Base-by-base conservation (phyloP, 2,113 vertebrate species). In the Gadus chalcogrammus region DNA sequence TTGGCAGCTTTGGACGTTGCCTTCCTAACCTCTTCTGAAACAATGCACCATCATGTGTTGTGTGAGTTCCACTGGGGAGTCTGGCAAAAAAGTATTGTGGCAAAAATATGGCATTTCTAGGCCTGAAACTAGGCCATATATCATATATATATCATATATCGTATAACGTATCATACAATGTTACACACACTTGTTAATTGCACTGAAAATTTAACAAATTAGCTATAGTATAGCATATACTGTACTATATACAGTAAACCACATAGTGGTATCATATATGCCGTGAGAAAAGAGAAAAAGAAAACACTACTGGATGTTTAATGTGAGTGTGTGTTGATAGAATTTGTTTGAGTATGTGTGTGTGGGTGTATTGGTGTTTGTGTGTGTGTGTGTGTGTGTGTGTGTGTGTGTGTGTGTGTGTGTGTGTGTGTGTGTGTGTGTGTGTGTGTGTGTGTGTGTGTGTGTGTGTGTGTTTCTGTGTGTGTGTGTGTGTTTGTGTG, bases 41-140 rank as follows among this genome's bases (percentile, higher is more conserved):
- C 81, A 81, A 86, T 85, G 76, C 61, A 78, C 76, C 81, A 75
- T 81, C 84, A 84, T 85, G 79, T 77, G 76, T 80, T 35, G 6
- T 35, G 76, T 73, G 79, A 87, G 74, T 79, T 85, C 61, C 70
- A 82, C 31, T 35, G 31, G 31, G 6, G 31, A 35, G 31, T 35
- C 79, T 79, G 67, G 62, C 68, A 81, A 75, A 81, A 75, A 78
- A 61, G 22, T 64, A n/a, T 72, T 8, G 18, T 48, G 16, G 27
- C 74, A 73, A 24, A 24, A 24, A 70, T 61, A 5, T 20, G 8
- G 48, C 71, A 66, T 59, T 68, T 69, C 4, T 35, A 35, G 31
- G 31, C 31, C 74, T 58, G 74, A 79, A 76, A 75, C 68, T 73
- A 20, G 15, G 5, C 76, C n/a, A 17, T 65, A 55, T 56, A 70